These are phyloP conservation scores for Palaemon carinicauda DNA, from an alignment of 1,140 invertebrate species.

Conservation along the genomic window DNA sequence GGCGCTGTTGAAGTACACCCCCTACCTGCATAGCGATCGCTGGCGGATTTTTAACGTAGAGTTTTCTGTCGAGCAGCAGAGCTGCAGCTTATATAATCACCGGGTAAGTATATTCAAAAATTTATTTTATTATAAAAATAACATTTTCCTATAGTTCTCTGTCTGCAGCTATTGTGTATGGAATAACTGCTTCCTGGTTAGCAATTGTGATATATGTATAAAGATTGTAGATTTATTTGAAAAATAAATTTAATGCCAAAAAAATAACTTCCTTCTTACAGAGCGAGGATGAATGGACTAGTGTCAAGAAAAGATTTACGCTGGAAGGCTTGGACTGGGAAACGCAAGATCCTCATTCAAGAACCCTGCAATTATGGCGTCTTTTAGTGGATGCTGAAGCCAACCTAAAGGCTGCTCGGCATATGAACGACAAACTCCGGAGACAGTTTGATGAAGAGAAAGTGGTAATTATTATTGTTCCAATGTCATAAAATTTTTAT, in stretches of 20 bases:
- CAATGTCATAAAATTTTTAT: neutral
- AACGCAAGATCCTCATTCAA: neutral
- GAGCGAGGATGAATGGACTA: slow-evolving; percentile 36
- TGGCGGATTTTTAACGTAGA: too few relatives aligned
- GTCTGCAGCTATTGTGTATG: too few relatives aligned
- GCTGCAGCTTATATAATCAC: too few relatives aligned
- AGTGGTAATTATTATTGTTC: neutral
- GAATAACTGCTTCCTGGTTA: too few relatives aligned
- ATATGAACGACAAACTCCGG: slow-evolving; percentile 44
- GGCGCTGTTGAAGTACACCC: too few relatives aligned
- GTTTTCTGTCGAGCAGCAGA: too few relatives aligned
- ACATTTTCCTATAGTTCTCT: too few relatives aligned
- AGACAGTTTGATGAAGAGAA: slow-evolving; percentile 37
- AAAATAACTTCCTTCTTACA: neutral
- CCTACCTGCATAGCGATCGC: too few relatives aligned
- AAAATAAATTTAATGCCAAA: neutral
- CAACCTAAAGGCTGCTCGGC: slow-evolving; percentile 28
- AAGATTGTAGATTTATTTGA: neutral
- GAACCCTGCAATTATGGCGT: slow-evolving; percentile 33
- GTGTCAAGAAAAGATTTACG: slow-evolving; percentile 26
- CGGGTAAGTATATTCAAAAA: too few relatives aligned
- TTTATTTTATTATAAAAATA: too few relatives aligned
- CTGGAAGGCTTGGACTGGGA: slow-evolving; percentile 40
- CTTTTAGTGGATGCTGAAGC: slow-evolving; percentile 42
- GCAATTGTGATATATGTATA: too few relatives aligned